phyloP scores from a whole-genome alignment of 2,797 vertebrate genomes.

The Sebastes dallii region DNA sequence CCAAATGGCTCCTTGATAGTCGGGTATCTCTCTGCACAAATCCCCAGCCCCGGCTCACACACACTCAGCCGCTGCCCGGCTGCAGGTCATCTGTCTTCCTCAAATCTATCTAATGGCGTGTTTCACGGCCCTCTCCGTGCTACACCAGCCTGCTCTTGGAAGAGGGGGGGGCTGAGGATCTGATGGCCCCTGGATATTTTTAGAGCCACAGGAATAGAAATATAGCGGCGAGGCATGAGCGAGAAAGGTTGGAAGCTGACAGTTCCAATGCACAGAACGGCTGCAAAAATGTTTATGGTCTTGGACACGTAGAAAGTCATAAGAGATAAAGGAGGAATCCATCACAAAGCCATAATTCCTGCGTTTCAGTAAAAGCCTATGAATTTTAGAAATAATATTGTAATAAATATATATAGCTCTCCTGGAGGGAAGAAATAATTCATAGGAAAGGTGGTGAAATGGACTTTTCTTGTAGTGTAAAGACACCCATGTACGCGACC shows the following conservation, averaged over 20 bases:
- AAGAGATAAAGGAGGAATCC: slow-evolving; percentile 74
- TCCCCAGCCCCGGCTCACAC: slow-evolving; percentile 23
- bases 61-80: not conserved
- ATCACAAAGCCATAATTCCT: slow-evolving; percentile 67
- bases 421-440: slow-evolving; percentile 73
- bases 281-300: slow-evolving; percentile 74
- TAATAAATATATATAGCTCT: slow-evolving; percentile 62
- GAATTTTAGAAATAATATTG: slow-evolving; percentile 71
- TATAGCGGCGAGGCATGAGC: slow-evolving; percentile 21
- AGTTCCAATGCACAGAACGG: slow-evolving; percentile 52
- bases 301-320: slow-evolving; percentile 62
- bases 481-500: slow-evolving; percentile 55
- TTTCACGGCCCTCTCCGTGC: slow-evolving; percentile 49
- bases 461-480: slow-evolving; percentile 80
- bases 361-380: slow-evolving; percentile 65
- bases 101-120: slow-evolving; percentile 66
- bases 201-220: slow-evolving; percentile 71
- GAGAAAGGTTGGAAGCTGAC: slow-evolving; percentile 51
- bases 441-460: slow-evolving; percentile 69
- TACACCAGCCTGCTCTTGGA: slow-evolving; percentile 42
- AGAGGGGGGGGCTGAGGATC: slow-evolving; percentile 41
- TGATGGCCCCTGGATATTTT: slow-evolving; percentile 78
- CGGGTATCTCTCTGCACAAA: slow-evolving; percentile 54
- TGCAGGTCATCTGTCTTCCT: slow-evolving; percentile 67
- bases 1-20: slow-evolving; percentile 68